Base-by-base conservation (phyloP, 2,888 invertebrate genomes). In the Cerastis leucographa region DNA sequence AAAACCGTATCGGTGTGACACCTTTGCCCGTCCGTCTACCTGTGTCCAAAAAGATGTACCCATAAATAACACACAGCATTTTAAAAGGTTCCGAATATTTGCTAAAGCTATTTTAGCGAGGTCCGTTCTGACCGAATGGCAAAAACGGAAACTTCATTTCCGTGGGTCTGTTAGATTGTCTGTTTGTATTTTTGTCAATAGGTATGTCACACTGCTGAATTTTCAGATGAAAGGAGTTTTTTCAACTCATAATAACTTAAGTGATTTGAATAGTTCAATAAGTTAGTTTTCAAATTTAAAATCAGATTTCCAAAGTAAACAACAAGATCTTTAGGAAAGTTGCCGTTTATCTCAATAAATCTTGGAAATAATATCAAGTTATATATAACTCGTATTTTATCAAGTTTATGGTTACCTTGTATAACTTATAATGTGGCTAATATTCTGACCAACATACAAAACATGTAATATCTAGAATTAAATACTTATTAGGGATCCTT, bases 21-120 rank as follows among this genome's bases (percentile, higher is more conserved):
- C 75, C 79, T 81, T 75, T 79, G 64, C 75, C 49, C 64, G 56
- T 49, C 22, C n/a, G 49, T 81, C 75, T 81, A 79, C 61, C 81
- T 78, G 74, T 19, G 61, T 56, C 12, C 46, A 46, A 72, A 64
- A 80, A 25, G 35, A 51, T 64, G 42, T 49, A 62, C 81, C 67
- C 46, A 74, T 29, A 67, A 67, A 74, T 54, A 56, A 29, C 40
- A n/a, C 22, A 22, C 22, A 35, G 51, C 51, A 54, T 66, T 81
- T 68, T 42, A 49, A 74, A 79, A 68, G 66, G 29, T 49, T 14
- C n/a, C 73, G 42, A 72, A 67, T 62, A 42, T 74, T 81, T 54
- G 29, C n/a, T 12, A 74, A 73, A 62, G 46, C 9, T 54, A 68
- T 81, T 68, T 68, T 49, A 54, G 35, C 22, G 14, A n/a, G 35